phyloP scores from a whole-genome alignment of 2,888 invertebrate species.

The Amphipyra tragopoginis region DNA sequence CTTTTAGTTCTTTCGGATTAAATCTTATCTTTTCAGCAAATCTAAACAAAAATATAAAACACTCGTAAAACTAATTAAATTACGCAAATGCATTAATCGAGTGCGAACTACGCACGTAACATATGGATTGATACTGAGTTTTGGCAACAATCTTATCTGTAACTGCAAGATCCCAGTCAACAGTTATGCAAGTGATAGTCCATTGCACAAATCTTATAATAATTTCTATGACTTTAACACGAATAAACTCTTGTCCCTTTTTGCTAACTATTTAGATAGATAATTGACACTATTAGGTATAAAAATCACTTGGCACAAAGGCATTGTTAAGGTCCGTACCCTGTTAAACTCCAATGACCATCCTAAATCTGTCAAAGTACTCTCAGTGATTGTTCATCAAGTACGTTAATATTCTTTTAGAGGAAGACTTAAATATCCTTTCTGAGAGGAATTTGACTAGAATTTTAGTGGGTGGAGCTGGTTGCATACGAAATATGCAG shows the following conservation, averaged over 20 bases:
- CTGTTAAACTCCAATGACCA: conserved; percentile 84
- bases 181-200: conserved; percentile 70
- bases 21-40: conserved; percentile 76
- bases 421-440: conserved; percentile 82
- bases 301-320: conserved; percentile 90
- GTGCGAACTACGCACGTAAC: conserved; percentile 70
- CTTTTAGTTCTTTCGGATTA: conserved; percentile 68
- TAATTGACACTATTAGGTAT: conserved; percentile 88
- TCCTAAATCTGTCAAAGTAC: conserved; percentile 84
- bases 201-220: conserved; percentile 87
- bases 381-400: conserved; percentile 77
- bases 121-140: conserved; percentile 73
- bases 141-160: conserved; percentile 77
- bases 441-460: conserved; percentile 88
- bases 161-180: conserved; percentile 71
- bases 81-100: conserved; percentile 86
- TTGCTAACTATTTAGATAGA: conserved; percentile 82
- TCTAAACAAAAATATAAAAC: conserved; percentile 76
- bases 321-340: conserved; percentile 88
- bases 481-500: conserved; percentile 67
- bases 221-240: conserved; percentile 82
- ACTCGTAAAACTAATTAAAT: conserved; percentile 83
- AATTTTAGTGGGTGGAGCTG: conserved; percentile 82
- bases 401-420: conserved; percentile 63
- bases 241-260: conserved; percentile 81